phyloP scores from a whole-genome alignment of 2,113 vertebrate genomes.

The Gobio gobio region DNA sequence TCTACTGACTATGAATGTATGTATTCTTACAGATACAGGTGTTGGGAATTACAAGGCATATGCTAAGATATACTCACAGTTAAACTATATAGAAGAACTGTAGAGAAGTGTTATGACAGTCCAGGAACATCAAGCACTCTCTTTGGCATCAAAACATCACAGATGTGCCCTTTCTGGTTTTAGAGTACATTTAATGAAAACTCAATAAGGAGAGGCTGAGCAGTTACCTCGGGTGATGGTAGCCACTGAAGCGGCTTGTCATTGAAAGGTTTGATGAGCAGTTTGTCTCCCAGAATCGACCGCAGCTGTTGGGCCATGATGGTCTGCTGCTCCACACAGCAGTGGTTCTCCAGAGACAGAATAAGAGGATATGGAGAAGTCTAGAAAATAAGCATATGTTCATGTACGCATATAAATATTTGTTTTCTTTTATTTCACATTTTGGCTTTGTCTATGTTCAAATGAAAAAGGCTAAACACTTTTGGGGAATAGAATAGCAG shows the following conservation, averaged over 20 bases:
- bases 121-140: background rate
- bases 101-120: no score
- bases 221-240: constrained; percentile 88
- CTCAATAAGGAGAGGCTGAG: background rate
- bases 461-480: no score
- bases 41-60: no score
- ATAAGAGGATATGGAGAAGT: constrained; percentile 89
- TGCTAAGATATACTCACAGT: no score
- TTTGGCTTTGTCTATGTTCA: no score
- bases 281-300: constrained; percentile 87
- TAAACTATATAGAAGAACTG: no score
- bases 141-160: background rate
- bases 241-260: constrained; percentile 67
- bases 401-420: background rate
- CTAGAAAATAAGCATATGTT: constrained; percentile 66
- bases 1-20: no score
- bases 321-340: constrained; percentile 89
- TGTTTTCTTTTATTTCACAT: background rate
- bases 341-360: constrained; percentile 97
- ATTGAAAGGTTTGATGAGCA: constrained; percentile 78
- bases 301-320: constrained; percentile 87
- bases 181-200: background rate
- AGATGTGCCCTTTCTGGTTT: background rate
- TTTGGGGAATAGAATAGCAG: no score
- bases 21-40: no score